These are phyloP conservation scores for Zaprionus vittiger DNA, from an alignment of 1,140 invertebrate genomes.

Conservation along the genomic window DNA sequence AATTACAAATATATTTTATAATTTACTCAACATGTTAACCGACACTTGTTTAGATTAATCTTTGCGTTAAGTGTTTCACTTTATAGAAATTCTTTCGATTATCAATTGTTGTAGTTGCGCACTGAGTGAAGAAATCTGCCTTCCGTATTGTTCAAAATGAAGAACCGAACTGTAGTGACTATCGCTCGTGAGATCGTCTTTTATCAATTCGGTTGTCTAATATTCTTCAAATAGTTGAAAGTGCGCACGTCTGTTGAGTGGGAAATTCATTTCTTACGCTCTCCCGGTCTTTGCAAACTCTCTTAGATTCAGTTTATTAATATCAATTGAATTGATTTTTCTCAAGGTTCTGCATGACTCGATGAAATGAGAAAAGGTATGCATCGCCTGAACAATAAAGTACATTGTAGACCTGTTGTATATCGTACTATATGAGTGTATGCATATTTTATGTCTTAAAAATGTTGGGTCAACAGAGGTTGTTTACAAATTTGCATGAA, in stretches of 20 bases:
- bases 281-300: slow-evolving; percentile 32
- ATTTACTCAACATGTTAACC: neutral
- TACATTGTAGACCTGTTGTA: slow-evolving; percentile 7
- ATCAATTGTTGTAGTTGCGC: slow-evolving; percentile 43
- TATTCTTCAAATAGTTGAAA: slow-evolving; percentile 54
- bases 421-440: slow-evolving; percentile 11
- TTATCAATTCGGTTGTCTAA: slow-evolving; percentile 65
- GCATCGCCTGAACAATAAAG: slow-evolving; percentile 6
- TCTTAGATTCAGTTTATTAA: slow-evolving; percentile 62
- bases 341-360: slow-evolving; percentile 70
- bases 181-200: slow-evolving; percentile 46
- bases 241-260: slow-evolving; percentile 28
- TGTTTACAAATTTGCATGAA: slow-evolving; percentile 32
- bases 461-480: slow-evolving; percentile 30
- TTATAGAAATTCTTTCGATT: neutral
- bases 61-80: neutral
- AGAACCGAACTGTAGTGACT: slow-evolving; percentile 50
- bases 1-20: neutral
- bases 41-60: neutral
- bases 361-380: slow-evolving; percentile 42
- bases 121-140: slow-evolving; percentile 6
- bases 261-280: slow-evolving; percentile 32
- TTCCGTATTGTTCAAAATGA: slow-evolving; percentile 55
- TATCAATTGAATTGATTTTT: slow-evolving; percentile 77
- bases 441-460: neutral